A percentile compares a stretch with the other conserved stretches of the same genome.
Evolutionary conservation across 2,113 vertebrate species (phyloP).

Genomic region (Rhineura floridana): DNA sequence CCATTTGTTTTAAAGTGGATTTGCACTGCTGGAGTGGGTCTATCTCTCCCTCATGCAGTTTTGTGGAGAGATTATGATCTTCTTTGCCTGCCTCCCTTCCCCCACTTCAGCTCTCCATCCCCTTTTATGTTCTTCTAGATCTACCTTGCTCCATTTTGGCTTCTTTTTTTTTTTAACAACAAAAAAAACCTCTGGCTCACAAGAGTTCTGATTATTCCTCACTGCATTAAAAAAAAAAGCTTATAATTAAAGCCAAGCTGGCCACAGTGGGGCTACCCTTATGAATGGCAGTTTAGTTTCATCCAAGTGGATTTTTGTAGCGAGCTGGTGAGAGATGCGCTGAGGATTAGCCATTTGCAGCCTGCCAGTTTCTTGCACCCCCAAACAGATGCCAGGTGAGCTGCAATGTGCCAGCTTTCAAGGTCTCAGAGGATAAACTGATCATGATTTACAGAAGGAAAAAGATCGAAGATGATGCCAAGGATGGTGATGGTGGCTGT

Average conservation of each 20-base stretch:
- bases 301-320: not conserved
- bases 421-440: not conserved
- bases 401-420: not conserved
- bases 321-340: not conserved
- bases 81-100: not conserved
- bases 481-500: no score
- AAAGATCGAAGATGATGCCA: not conserved
- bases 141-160: not conserved
- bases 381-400: not conserved
- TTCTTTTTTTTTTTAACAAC: no score
- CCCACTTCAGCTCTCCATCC: not conserved
- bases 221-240: conserved; percentile 21
- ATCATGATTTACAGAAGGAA: not conserved
- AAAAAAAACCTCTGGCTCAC: conserved; percentile 9
- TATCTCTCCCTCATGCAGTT: no score
- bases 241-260: conserved; percentile 46
- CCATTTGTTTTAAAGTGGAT: no score
- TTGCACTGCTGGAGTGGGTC: no score
- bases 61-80: not conserved
- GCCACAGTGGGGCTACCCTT: not conserved
- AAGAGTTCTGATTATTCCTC: conserved; percentile 38
- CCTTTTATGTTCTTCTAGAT: not conserved
- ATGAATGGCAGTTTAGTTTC: not conserved
- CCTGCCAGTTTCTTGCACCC: not conserved
- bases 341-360: not conserved